Conservation (phyloP, 2,797 vertebrate genomes). For the Pachyuromys duprasi region DNA sequence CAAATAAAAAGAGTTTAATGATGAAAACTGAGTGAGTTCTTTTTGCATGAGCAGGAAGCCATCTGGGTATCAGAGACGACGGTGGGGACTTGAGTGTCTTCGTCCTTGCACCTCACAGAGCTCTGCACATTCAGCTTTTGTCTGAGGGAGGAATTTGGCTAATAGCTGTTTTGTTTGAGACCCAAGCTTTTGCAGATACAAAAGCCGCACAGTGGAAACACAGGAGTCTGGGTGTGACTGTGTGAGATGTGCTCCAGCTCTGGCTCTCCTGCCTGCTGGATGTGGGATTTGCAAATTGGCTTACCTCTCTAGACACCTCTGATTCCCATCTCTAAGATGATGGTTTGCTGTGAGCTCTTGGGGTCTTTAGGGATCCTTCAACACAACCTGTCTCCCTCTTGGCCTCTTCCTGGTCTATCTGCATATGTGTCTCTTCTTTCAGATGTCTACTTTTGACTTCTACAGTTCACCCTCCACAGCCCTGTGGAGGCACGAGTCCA, state of each 20-base stretch:
- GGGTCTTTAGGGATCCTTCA: neutral
- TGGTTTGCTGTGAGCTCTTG: neutral
- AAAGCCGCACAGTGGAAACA: neutral
- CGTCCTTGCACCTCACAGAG: neutral
- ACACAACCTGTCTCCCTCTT: neutral
- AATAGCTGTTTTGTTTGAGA: neutral
- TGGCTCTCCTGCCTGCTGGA: neutral
- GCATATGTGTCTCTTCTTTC: accelerated
- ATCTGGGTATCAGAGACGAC: constrained; percentile 74
- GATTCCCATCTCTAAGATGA: neutral
- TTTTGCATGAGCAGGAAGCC: constrained; percentile 74
- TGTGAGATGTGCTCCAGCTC: no score
- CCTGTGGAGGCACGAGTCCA: no score
- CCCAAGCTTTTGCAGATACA: neutral
- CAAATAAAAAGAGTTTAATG: constrained; percentile 71
- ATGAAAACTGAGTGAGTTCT: constrained; percentile 63
- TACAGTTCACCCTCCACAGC: no score
- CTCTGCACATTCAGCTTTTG: neutral
- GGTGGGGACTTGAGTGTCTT: constrained; percentile 26
- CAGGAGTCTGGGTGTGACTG: neutral
- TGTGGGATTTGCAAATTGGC: neutral
- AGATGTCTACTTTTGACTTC: neutral
- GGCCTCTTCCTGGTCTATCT: neutral
- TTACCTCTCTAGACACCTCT: neutral
- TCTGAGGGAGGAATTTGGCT: neutral